Evolutionary conservation across 1,140 invertebrate genomes (phyloP).

Genomic region (Achroia grisella): DNA sequence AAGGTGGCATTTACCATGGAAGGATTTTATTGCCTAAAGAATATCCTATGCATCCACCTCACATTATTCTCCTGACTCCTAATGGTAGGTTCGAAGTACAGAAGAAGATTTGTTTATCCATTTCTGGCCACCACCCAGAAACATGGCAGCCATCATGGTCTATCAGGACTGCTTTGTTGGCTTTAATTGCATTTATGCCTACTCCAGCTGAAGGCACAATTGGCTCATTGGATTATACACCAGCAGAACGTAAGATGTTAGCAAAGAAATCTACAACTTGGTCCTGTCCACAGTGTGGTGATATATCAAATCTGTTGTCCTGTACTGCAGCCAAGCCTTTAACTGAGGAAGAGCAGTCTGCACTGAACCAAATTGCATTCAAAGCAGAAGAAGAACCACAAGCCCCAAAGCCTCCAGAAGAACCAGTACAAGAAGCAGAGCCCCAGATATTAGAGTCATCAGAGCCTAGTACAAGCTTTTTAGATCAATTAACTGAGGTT

Average conservation of each 20-base stretch:
- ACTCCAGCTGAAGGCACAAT: slow-evolving; percentile 91
- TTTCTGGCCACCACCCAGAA: slow-evolving; percentile 98
- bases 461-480: slow-evolving; percentile 42
- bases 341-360: slow-evolving; percentile 70
- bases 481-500: slow-evolving; percentile 61
- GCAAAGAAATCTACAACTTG: slow-evolving; percentile 82
- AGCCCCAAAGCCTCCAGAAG: slow-evolving; percentile 39
- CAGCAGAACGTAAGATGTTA: slow-evolving; percentile 86
- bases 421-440: slow-evolving; percentile 36
- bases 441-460: slow-evolving; percentile 47
- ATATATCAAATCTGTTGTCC: slow-evolving; percentile 68
- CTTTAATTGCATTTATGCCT: slow-evolving; percentile 96
- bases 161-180: slow-evolving; percentile 93
- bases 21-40: slow-evolving; percentile 92
- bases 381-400: slow-evolving; percentile 66
- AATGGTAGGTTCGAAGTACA: slow-evolving; percentile 96
- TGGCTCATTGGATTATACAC: slow-evolving; percentile 90
- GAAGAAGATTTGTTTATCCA: slow-evolving; percentile 97
- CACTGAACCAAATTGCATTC: slow-evolving; percentile 63
- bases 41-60: slow-evolving; percentile 98
- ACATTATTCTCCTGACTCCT: slow-evolving; percentile 94
- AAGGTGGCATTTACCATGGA: slow-evolving; percentile 93
- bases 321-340: slow-evolving; percentile 58
- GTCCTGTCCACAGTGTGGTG: slow-evolving; percentile 77
- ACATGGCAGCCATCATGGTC: slow-evolving; percentile 98